Evolutionary conservation across 2,797 vertebrate species (phyloP).

Genomic region (Malurus splendens): DNA sequence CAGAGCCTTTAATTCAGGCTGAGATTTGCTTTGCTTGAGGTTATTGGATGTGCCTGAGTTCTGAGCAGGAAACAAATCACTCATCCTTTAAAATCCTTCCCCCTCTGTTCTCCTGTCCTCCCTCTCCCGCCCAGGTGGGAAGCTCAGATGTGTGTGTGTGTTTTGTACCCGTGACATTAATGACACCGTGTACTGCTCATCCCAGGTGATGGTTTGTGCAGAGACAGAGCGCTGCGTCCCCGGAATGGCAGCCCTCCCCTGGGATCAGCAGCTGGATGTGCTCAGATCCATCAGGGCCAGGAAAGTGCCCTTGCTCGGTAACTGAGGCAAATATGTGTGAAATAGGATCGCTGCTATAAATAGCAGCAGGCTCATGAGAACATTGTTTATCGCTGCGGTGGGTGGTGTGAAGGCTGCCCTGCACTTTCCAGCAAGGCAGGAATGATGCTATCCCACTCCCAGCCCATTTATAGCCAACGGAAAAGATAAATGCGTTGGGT

Average conservation of each 20-base stretch:
- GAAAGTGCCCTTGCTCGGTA: conserved; percentile 44
- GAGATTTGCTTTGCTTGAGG: conserved; percentile 42
- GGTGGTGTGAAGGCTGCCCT: conserved; percentile 35
- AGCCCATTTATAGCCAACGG: neutral
- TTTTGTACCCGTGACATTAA: neutral
- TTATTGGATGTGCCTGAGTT: conserved; percentile 45
- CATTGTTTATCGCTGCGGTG: conserved; percentile 18
- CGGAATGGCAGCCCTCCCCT: neutral
- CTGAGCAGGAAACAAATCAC: conserved; percentile 40
- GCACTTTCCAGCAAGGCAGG: neutral
- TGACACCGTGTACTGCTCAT: neutral
- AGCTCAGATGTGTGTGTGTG: neutral
- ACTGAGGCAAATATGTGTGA: conserved; percentile 54
- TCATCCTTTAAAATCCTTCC: neutral
- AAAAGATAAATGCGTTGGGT: conserved; percentile 15
- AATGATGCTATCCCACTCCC: neutral
- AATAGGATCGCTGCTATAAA: conserved; percentile 53
- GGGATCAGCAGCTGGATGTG: neutral
- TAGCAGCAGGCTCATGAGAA: conserved; percentile 46
- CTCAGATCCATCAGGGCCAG: conserved; percentile 28
- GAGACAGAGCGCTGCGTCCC: neutral
- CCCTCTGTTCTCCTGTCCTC: neutral
- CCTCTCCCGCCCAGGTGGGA: neutral
- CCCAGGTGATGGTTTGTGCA: neutral
- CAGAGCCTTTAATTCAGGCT: conserved; percentile 46